These are phyloP conservation scores for Aspiorhynchus laticeps DNA, from an alignment of 2,113 vertebrate species.

Conservation along the genomic window DNA sequence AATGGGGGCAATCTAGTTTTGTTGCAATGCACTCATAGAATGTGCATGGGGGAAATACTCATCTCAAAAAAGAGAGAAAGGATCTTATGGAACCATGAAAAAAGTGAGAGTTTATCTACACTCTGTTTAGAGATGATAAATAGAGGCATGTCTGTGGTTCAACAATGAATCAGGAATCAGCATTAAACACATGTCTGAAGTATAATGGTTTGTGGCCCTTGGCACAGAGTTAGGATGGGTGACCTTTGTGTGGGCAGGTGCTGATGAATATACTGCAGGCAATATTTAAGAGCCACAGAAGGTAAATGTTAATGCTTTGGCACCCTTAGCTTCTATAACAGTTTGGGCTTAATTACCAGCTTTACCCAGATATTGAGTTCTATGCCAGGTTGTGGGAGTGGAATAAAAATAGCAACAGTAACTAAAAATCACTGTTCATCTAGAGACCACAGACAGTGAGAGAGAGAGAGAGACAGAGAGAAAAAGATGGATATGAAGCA, in stretches of 20 bases:
- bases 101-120: not conserved
- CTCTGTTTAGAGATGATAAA: conserved; percentile 10
- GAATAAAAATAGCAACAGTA: conserved; percentile 30
- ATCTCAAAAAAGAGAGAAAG: not conserved
- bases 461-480: not conserved
- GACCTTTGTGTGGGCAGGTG: conserved; percentile 36
- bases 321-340: conserved; percentile 10
- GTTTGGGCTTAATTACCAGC: conserved; percentile 26
- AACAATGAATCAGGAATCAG: conserved; percentile 2
- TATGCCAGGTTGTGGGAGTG: conserved; percentile 5
- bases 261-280: conserved; percentile 9
- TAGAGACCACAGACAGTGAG: not conserved
- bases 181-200: conserved; percentile 14
- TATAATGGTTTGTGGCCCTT: conserved; percentile 23
- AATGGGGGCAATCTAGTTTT: not conserved
- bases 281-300: conserved; percentile 25
- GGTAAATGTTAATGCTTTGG: conserved; percentile 32
- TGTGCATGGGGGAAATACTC: not conserved
- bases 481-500: not conserved
- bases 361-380: conserved; percentile 13
- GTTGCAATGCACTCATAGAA: not conserved
- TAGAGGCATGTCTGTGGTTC: not conserved
- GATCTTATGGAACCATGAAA: not conserved
- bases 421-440: conserved; percentile 14
- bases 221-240: not conserved